A percentile compares a stretch with the other conserved stretches of the same genome.
Conservation (phyloP, 1,140 invertebrate genomes). For the Octopus bimaculoides region DNA sequence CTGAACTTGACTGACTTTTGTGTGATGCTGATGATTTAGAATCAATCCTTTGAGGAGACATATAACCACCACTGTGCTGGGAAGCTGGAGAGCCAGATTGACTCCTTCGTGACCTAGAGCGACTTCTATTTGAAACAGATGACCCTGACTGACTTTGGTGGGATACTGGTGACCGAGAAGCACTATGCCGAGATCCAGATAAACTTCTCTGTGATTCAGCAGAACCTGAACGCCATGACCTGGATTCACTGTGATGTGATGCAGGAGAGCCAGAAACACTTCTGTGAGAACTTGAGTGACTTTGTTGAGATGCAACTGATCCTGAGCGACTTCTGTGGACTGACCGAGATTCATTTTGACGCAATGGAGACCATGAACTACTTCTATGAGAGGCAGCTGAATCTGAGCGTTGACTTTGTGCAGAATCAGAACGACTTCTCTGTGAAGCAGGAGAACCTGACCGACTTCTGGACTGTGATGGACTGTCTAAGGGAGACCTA, state of each 20-base stretch:
- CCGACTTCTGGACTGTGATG: slow-evolving; percentile 11
- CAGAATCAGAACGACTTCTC: slow-evolving; percentile 24
- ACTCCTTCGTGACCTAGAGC: slow-evolving; percentile 2
- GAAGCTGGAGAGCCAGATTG: slow-evolving; percentile 16
- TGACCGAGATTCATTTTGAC: background rate
- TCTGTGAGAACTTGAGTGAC: slow-evolving; percentile 13
- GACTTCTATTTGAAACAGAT: slow-evolving; percentile 9
- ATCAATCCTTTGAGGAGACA: slow-evolving; percentile 13
- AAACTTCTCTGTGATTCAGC: background rate
- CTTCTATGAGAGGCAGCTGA: slow-evolving; percentile 7
- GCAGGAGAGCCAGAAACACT: slow-evolving; percentile 12
- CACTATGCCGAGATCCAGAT: background rate
- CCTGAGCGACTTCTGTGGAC: slow-evolving; percentile 1
- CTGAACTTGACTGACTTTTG: slow-evolving; percentile 22
- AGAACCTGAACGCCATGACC: slow-evolving; percentile 1
- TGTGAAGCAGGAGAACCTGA: slow-evolving; percentile 21
- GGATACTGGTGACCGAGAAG: slow-evolving; percentile 9
- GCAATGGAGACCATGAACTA: background rate
- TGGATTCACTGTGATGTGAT: slow-evolving; percentile 13
- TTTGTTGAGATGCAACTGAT: slow-evolving; percentile 9
- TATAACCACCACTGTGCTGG: slow-evolving; percentile 16
- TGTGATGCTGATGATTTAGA: slow-evolving; percentile 10
- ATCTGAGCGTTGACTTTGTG: slow-evolving; percentile 22
- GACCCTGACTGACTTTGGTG: slow-evolving; percentile 15
- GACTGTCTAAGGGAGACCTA: background rate